Base-by-base conservation (phyloP, 2,113 vertebrate species). In the Ammodytes dubius region DNA sequence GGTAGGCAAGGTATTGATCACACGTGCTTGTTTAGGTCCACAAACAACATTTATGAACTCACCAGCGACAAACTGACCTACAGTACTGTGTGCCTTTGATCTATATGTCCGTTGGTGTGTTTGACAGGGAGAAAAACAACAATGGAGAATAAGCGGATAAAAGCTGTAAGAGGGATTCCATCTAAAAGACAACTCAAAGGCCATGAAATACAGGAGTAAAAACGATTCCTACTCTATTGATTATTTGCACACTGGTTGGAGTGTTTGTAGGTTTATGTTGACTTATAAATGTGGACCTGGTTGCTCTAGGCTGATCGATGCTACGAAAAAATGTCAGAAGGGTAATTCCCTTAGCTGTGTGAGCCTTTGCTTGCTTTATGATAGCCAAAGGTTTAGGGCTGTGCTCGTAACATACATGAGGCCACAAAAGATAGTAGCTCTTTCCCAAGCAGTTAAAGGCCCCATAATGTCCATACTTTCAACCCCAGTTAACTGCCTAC, bases 181-280 rank as follows among this genome's bases (percentile, higher is more conserved):
- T 81, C 63, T 53, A 66, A 27, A 27, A 82, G 70, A 74, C 76
- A 71, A 88, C 75, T 83, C 59, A 83, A 82, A 87, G 65, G 71
- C 72, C 74, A 40, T 64, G 68, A 78, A 88, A 83, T 84, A 89
- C 81, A 68, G 60, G 81, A 58, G 86, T 88, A 89, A 89, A 89
- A 84, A 88, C 9, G 39, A 76, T 77, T 90, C 82, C 77, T 71
- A 74, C 84, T 76, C 17, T 89, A 91, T 92, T 90, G 92, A 92
- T 94, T 82, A 69, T 17, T 78, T 71, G 76, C 63, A 85, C 70
- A 27, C 71, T 85, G 77, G 81, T 81, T 54, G 71, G 74, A 82
- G 68, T 88, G 78, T 72, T 80, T 87, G 75, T 69, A 49, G 82
- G 84, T 92, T 89, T 90, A 78, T 90, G 87, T 87, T 90, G 91